These are phyloP conservation scores for Drosophila repletoides DNA, from an alignment of 1,140 invertebrate species.

Conservation along the genomic window DNA sequence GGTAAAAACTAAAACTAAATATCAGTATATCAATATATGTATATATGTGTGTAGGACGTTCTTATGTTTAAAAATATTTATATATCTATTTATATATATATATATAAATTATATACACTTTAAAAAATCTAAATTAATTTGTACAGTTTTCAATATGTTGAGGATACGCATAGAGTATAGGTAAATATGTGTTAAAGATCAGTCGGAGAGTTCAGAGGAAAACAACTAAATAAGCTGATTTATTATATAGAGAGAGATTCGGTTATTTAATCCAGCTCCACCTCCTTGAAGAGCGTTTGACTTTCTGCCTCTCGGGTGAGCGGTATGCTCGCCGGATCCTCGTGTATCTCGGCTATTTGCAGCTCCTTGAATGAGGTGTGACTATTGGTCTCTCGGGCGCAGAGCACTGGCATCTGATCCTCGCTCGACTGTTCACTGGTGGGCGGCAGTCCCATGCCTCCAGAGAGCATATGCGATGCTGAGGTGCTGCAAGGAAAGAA, in stretches of 20 bases:
- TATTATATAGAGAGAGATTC: not conserved
- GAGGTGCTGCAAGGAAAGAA: slow-evolving; percentile 30
- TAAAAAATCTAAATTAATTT: slow-evolving; percentile 25
- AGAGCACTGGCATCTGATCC: slow-evolving; percentile 20
- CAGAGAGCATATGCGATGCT: slow-evolving; percentile 3
- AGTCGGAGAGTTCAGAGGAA: slow-evolving; percentile 12
- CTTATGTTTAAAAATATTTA: too few relatives aligned
- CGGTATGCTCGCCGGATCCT: slow-evolving; percentile 18
- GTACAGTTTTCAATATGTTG: slow-evolving; percentile 38
- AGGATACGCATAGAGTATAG: slow-evolving; percentile 20
- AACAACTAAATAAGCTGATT: not conserved
- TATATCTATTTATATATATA: slow-evolving; percentile 12
- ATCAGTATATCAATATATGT: slow-evolving; percentile 4
- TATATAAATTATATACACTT: slow-evolving; percentile 41
- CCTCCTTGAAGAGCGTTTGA: slow-evolving; percentile 47
- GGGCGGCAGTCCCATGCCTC: slow-evolving; percentile 27
- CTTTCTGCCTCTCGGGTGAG: slow-evolving; percentile 21
- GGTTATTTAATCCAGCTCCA: slow-evolving; percentile 43
- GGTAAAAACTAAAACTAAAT: slow-evolving; percentile 14
- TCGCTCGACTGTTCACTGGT: slow-evolving; percentile 39
- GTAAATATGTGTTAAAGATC: slow-evolving; percentile 34
- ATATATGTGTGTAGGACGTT: too few relatives aligned
- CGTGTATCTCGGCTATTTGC: slow-evolving; percentile 26
- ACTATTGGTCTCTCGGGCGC: slow-evolving; percentile 24
- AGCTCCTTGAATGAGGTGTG: slow-evolving; percentile 52